Conservation (phyloP, 2,888 invertebrate species). For the Minunthozetes semirufus region DNA sequence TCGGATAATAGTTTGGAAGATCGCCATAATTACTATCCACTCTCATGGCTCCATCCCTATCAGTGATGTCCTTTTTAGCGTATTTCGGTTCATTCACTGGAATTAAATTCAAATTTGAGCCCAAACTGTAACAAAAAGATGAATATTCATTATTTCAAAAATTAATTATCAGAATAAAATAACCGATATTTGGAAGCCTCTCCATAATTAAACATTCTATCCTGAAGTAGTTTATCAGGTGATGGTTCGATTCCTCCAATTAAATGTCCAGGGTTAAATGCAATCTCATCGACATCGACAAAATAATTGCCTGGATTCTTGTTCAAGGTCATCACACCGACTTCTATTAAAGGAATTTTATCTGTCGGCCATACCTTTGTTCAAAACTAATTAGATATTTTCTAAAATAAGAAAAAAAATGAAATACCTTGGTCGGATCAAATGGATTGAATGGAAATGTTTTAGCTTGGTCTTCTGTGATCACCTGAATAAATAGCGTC, state of each 20-base stretch:
- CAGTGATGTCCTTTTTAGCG: not conserved
- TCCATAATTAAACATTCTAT: slow-evolving; percentile 77
- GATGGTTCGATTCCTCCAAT: slow-evolving; percentile 89
- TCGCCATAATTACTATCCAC: slow-evolving; percentile 68
- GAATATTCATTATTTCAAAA: not conserved
- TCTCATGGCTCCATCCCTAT: slow-evolving; percentile 72
- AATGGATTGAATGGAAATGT: slow-evolving; percentile 78
- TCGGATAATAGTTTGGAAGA: slow-evolving; percentile 92
- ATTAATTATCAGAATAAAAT: not conserved
- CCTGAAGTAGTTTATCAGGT: slow-evolving; percentile 84
- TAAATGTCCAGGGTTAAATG: slow-evolving; percentile 81
- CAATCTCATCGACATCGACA: slow-evolving; percentile 85
- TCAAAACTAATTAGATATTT: too few species aligned
- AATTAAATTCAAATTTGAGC: slow-evolving; percentile 81
- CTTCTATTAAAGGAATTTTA: slow-evolving; percentile 78
- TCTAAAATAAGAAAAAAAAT: too few species aligned
- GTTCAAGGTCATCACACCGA: slow-evolving; percentile 77
- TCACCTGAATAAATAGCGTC: slow-evolving; percentile 69
- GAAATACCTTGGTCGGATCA: slow-evolving; percentile 73
- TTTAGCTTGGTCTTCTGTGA: slow-evolving; percentile 79
- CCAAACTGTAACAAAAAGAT: slow-evolving; percentile 53
- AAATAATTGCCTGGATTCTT: slow-evolving; percentile 87
- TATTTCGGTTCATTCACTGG: slow-evolving; percentile 86
- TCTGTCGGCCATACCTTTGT: not conserved
- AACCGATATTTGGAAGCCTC: slow-evolving; percentile 81